Evolutionary conservation across 2,797 vertebrate genomes (phyloP).

Genomic region (Ptychadena robeensis): DNA sequence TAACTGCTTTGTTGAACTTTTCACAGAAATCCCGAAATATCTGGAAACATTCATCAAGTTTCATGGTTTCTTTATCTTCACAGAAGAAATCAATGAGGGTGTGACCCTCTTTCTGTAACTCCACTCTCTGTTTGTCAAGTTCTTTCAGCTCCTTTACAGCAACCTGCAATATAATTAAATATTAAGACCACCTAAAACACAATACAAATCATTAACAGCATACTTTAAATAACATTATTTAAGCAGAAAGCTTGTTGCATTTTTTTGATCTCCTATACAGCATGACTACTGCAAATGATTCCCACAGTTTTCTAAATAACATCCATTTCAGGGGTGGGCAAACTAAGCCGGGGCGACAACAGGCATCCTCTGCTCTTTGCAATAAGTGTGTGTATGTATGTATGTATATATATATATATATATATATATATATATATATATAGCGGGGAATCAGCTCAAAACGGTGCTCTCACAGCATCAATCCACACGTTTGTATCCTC

Average conservation of each 20-base stretch:
- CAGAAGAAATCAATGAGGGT: slow-evolving; percentile 97
- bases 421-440: too few relatives aligned
- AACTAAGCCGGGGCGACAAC: too few relatives aligned
- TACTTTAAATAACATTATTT: neutral
- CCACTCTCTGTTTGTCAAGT: slow-evolving; percentile 82
- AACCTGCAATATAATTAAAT: slow-evolving; percentile 73
- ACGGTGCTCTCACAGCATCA: too few relatives aligned
- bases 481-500: too few relatives aligned
- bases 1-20: slow-evolving; percentile 94
- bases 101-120: slow-evolving; percentile 87
- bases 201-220: neutral
- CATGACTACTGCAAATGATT: too few relatives aligned
- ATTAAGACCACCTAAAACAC: neutral
- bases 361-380: too few relatives aligned
- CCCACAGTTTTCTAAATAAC: neutral
- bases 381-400: too few relatives aligned
- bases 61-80: slow-evolving; percentile 97
- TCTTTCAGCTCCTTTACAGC: slow-evolving; percentile 84
- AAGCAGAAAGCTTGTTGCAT: neutral
- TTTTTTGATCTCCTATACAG: too few relatives aligned
- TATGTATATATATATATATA: too few relatives aligned
- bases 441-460: too few relatives aligned
- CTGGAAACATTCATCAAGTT: slow-evolving; percentile 94
- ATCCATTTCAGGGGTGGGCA: too few relatives aligned
- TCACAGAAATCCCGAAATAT: slow-evolving; percentile 96